Conservation (phyloP, 2,113 vertebrate species). For the Hystrix cristata region DNA sequence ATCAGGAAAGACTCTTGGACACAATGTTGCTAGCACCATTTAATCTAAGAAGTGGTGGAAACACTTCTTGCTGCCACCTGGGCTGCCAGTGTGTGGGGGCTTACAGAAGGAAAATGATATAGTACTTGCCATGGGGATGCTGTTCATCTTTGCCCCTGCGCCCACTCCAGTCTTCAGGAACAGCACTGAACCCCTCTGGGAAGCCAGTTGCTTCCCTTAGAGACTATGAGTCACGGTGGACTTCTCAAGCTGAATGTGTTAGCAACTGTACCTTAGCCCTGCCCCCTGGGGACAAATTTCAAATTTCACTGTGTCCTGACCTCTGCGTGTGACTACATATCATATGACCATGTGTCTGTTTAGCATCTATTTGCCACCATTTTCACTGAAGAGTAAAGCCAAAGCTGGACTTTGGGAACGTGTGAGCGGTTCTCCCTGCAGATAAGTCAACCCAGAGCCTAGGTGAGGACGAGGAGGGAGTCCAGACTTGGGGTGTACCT, state of each 20-base stretch:
- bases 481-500: background rate
- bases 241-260: background rate
- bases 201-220: background rate
- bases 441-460: background rate
- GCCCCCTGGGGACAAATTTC: background rate
- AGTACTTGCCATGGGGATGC: background rate
- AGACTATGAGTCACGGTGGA: background rate
- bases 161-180: background rate
- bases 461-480: background rate
- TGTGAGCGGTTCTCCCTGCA: background rate
- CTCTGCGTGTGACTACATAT: background rate
- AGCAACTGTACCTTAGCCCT: background rate
- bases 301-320: too few relatives aligned
- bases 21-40: background rate
- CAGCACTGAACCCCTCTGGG: background rate
- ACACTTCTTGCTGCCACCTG: background rate
- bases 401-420: background rate
- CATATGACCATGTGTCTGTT: fast-evolving
- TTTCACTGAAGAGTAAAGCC: background rate
- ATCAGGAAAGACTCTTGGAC: background rate
- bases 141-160: background rate
- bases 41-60: too few relatives aligned
- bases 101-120: background rate
- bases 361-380: background rate
- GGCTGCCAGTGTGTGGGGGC: background rate